Evolutionary conservation across 92 coral and sea anemone species (phyloP), one percentile per base, ranked within the genome.

Genomic region (Zoanthus solanderi): DNA sequence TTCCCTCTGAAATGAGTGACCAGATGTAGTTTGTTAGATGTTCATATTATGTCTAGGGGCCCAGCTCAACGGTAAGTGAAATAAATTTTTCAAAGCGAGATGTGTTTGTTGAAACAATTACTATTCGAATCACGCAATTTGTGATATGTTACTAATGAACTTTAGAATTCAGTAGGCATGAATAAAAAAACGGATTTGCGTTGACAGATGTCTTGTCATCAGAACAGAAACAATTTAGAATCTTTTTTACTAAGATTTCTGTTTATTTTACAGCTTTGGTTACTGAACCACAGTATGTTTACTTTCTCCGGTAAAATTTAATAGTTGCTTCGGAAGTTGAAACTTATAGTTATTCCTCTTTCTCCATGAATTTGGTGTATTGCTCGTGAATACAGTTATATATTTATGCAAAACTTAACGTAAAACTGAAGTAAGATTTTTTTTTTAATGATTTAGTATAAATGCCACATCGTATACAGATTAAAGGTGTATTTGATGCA

Each of bases 21-120:
- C 63, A 66, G 45, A 81, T 50, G 57, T 81, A 66, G 63, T 5
- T 65, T 81, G 29, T 23, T 81, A 46, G 76, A 66, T 65, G 75
- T n/a, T 66, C 75, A 66, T 46, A 81, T 66, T 81, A 81, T 81
- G 85, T 81, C 85, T 66, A 81, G 85, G 34, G 85, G 85, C 75
- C 75, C 48, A 29, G 58, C 85, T 65, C 85, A 81, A 48, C 85
- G 85, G 85, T 81, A 65, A 81, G 85, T 81, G 12, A 11, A 66
- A 65, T 13, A 23, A 11, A 11, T 67, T 81, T 63, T 8, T 42
- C 57, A 13, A 46, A 7, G 42, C 18, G 47, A 65, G 44, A 44
- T 46, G 5, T 81, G 28, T 9, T 53, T 65, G 75, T 18, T 46
- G 75, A 30, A 81, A 81, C 45, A 66, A 81, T 81, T 67, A 11